Conservation (phyloP, 2,888 invertebrate genomes). For the Antheraea assamensis region DNA sequence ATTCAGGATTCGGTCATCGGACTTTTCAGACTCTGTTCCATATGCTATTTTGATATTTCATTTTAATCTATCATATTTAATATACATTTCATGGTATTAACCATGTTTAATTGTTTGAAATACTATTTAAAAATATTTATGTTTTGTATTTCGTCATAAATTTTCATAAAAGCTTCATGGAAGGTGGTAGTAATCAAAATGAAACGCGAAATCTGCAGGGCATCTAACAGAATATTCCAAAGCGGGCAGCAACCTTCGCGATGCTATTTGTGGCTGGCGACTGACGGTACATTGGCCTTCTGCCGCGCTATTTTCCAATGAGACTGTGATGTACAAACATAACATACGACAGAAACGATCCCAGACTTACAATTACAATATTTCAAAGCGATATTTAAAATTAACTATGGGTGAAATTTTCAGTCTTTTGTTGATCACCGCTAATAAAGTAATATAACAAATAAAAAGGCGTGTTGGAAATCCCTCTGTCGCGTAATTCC, state of each 20-base stretch:
- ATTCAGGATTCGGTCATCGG: conserved; percentile 68
- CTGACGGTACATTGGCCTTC: conserved; percentile 75
- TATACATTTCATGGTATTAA: neutral
- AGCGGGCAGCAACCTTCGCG: conserved; percentile 70
- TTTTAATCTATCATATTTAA: neutral
- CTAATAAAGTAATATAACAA: neutral
- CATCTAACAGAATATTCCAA: conserved; percentile 60
- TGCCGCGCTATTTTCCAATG: conserved; percentile 68
- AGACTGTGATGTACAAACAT: conserved; percentile 57
- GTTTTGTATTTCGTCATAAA: neutral
- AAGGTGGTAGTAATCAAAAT: conserved; percentile 21
- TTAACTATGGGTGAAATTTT: too few species aligned
- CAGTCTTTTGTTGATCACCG: too few species aligned
- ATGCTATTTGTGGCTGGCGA: conserved; percentile 71
- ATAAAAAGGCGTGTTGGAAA: neutral
- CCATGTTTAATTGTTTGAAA: neutral
- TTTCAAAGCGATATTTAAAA: neutral
- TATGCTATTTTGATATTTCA: conserved; percentile 18
- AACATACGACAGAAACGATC: conserved; percentile 36
- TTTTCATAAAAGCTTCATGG: neutral
- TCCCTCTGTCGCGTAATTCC: conserved; percentile 22
- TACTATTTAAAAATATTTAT: neutral
- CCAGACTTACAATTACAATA: neutral
- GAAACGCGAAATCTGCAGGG: conserved; percentile 47
- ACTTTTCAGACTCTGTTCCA: conserved; percentile 49